These are phyloP conservation scores for Mus caroli DNA, from an alignment of 2,797 vertebrate species.

Conservation along the genomic window DNA sequence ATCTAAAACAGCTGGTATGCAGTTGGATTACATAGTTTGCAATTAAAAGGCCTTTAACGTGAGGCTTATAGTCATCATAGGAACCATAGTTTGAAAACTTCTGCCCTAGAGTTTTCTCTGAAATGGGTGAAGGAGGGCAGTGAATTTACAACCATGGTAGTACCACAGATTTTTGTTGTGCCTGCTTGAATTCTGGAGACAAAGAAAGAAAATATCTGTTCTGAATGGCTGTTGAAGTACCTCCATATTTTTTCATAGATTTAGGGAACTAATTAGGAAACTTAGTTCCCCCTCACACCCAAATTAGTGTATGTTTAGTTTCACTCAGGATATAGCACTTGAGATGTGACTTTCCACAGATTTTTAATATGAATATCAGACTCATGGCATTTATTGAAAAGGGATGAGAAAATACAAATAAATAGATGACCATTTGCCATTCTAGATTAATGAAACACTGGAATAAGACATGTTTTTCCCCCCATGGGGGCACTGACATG, in stretches of 20 bases:
- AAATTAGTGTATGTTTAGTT: constrained; percentile 64
- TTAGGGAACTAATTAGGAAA: constrained; percentile 64
- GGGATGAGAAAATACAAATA: constrained; percentile 65
- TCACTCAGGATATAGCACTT: constrained; percentile 36
- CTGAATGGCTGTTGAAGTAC: constrained; percentile 27
- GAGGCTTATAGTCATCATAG: neutral
- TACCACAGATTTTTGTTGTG: constrained; percentile 43
- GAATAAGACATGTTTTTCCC: neutral
- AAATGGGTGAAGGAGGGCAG: neutral
- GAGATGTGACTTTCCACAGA: constrained; percentile 56
- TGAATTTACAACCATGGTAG: neutral
- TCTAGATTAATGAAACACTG: constrained; percentile 55
- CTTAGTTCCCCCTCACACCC: constrained; percentile 28
- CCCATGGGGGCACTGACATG: constrained; percentile 1
- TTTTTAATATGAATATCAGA: constrained; percentile 67
- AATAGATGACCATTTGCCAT: constrained; percentile 48
- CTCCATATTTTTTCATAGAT: constrained; percentile 42
- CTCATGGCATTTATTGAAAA: constrained; percentile 56
- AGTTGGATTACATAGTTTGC: neutral
- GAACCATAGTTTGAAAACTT: constrained; percentile 3
- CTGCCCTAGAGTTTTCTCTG: constrained; percentile 35
- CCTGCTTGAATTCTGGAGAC: constrained; percentile 25
- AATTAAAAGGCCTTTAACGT: constrained; percentile 7
- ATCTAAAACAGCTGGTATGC: neutral
- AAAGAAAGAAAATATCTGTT: constrained; percentile 25